These are phyloP conservation scores for Bathynomus jamesi DNA, from an alignment of 1,140 invertebrate species.

Conservation along the genomic window DNA sequence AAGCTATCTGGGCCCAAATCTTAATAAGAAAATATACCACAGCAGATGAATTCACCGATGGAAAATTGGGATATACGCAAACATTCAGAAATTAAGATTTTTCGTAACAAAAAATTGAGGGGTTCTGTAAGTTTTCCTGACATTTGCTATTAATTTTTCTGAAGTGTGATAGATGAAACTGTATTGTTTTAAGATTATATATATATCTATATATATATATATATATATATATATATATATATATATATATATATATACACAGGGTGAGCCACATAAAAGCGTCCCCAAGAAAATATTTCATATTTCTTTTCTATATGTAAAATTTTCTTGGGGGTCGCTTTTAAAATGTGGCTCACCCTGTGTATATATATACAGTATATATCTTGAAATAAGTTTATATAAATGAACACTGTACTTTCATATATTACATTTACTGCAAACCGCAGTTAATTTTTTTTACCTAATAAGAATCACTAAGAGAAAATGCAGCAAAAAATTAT, in stretches of 20 bases:
- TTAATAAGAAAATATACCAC: neutral
- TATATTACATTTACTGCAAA: too few relatives aligned
- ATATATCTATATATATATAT: constrained; percentile 1
- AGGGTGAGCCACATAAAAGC: too few relatives aligned
- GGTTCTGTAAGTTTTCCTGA: neutral
- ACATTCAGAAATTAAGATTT: neutral
- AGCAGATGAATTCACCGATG: too few relatives aligned
- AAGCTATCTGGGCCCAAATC: neutral
- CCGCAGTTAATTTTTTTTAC: too few relatives aligned
- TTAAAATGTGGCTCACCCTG: too few relatives aligned
- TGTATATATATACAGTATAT: neutral
- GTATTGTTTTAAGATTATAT: neutral
- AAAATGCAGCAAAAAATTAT: too few relatives aligned
- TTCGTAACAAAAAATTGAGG: neutral
- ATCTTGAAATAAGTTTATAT: neutral
- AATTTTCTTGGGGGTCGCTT: too few relatives aligned
- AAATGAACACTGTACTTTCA: neutral
- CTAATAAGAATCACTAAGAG: too few relatives aligned
- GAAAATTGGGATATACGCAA: too few relatives aligned
- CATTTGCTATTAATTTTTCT: neutral
- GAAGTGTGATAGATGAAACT: neutral
- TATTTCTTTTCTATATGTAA: too few relatives aligned
- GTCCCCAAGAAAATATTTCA: too few relatives aligned
- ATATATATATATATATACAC: neutral
- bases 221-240: constrained; percentile 3